A percentile compares a stretch with the other conserved stretches of the same genome.
phyloP scores from a whole-genome alignment of 2,888 invertebrate species.

The Eupithecia insigniata region DNA sequence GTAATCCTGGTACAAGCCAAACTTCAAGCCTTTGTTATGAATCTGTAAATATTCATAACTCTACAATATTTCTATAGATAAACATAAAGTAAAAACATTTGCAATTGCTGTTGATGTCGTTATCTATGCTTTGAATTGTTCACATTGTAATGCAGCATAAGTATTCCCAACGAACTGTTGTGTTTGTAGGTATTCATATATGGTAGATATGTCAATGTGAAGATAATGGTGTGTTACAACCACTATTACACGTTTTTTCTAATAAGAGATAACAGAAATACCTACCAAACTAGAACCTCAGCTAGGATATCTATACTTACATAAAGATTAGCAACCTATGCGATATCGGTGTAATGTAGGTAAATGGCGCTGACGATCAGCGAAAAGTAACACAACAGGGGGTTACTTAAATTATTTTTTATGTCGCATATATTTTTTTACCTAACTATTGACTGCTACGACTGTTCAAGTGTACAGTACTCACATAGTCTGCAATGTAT shows the following conservation, averaged over 20 bases:
- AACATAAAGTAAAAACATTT: neutral
- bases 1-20: conserved; percentile 93
- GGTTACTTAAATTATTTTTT: too few species aligned
- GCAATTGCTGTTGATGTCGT: neutral
- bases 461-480: conserved; percentile 54
- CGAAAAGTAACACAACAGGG: too few species aligned
- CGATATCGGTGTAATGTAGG: too few species aligned
- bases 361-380: too few species aligned
- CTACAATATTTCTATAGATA: neutral
- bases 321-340: neutral
- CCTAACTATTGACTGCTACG: neutral
- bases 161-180: neutral
- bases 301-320: neutral
- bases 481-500: conserved; percentile 88
- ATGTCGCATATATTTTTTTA: neutral
- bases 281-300: neutral
- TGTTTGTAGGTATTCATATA: neutral
- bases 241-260: neutral
- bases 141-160: neutral
- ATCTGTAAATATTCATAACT: conserved; percentile 75
- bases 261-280: neutral
- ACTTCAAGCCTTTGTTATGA: conserved; percentile 88
- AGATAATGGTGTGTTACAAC: neutral
- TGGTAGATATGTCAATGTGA: neutral
- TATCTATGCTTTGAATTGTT: neutral